phyloP scores from a whole-genome alignment of 2,113 vertebrate genomes.

The Oryzias celebensis region DNA sequence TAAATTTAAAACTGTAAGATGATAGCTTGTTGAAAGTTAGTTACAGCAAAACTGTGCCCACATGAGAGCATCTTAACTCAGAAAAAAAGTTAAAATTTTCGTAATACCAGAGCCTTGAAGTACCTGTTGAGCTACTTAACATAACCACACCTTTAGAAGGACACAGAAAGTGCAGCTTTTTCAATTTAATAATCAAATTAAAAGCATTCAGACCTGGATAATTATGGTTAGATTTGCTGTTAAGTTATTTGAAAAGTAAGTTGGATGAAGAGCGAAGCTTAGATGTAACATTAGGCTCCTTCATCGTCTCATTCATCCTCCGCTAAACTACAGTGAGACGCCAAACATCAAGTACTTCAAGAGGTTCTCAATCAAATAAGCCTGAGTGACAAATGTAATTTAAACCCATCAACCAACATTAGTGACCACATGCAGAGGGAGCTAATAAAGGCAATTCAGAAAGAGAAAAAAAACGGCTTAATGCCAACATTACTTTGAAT shows the following conservation, averaged over 20 bases:
- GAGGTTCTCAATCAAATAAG: slow-evolving; percentile 65
- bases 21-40: no score
- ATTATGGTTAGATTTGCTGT: no score
- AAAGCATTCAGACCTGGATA: no score
- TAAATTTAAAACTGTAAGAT: no score
- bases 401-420: slow-evolving; percentile 65
- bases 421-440: slow-evolving; percentile 38
- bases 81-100: no score
- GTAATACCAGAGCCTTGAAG: no score
- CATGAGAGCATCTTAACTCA: no score
- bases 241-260: not conserved
- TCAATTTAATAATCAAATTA: no score
- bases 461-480: slow-evolving; percentile 50
- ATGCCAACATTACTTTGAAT: slow-evolving; percentile 68
- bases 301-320: slow-evolving; percentile 11
- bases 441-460: slow-evolving; percentile 35
- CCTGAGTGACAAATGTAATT: slow-evolving; percentile 66
- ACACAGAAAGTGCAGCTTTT: no score
- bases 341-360: slow-evolving; percentile 52
- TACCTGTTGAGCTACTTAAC: no score
- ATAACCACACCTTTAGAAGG: no score
- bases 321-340: slow-evolving; percentile 34
- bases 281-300: not conserved
- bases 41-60: no score
- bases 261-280: not conserved